phyloP scores from a whole-genome alignment of 2,113 vertebrate species.

The Neotoma lepida region DNA sequence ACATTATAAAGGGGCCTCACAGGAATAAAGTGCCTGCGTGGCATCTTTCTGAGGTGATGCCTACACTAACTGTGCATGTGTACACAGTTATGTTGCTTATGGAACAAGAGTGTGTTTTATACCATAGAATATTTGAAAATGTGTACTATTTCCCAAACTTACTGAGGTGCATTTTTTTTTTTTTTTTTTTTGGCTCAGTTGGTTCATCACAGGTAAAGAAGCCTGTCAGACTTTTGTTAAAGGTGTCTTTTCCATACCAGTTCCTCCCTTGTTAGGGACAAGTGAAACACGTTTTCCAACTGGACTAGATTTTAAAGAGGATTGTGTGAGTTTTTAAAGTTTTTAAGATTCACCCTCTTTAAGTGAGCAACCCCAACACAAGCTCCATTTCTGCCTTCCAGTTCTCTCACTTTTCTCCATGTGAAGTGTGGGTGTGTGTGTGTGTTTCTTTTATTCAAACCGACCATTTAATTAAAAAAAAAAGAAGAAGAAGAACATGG shows the following conservation, averaged over 20 bases:
- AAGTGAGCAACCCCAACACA: background rate
- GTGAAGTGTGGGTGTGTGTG: background rate
- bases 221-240: background rate
- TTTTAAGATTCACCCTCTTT: background rate
- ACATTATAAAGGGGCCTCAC: conserved; percentile 15
- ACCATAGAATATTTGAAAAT: background rate
- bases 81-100: background rate
- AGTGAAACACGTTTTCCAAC: too few relatives aligned
- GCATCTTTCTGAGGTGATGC: conserved; percentile 19
- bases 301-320: background rate
- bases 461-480: background rate
- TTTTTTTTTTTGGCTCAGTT: background rate
- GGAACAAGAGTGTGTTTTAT: background rate
- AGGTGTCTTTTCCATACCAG: background rate
- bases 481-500: background rate
- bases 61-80: background rate
- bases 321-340: background rate
- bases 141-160: background rate
- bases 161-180: background rate
- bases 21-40: conserved; percentile 54
- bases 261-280: too few relatives aligned
- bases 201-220: background rate
- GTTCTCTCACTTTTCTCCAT: too few relatives aligned
- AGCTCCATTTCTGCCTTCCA: background rate
- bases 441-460: background rate